phyloP scores from a whole-genome alignment of 53 echinoderm and acorn worm genomes.

The Pentamera pediparva region DNA sequence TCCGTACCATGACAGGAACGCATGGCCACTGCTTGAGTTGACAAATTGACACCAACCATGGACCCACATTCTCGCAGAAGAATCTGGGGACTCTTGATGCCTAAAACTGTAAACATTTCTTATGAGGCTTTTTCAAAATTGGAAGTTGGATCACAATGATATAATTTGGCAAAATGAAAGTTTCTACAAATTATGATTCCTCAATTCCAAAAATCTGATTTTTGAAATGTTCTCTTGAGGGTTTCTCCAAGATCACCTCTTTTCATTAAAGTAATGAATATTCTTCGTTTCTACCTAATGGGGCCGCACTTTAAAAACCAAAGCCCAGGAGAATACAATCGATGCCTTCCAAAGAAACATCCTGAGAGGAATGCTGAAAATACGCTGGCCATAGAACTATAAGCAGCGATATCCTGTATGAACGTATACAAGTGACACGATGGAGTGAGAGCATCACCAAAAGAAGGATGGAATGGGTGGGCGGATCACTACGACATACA shows the following conservation, averaged over 20 bases:
- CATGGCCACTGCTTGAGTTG: slow-evolving; percentile 4
- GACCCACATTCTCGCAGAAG: slow-evolving; percentile 1
- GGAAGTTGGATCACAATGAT: slow-evolving; percentile 2
- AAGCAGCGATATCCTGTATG: too few species aligned
- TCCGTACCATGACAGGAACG: slow-evolving; percentile 23
- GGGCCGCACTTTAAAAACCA: slow-evolving; percentile 1
- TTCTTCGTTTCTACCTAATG: background rate
- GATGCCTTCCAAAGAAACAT: too few species aligned
- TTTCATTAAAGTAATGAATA: too few species aligned
- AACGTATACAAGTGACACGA: too few species aligned
- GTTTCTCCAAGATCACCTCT: too few species aligned
- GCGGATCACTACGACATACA: too few species aligned
- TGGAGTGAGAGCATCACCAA: too few species aligned
- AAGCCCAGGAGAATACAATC: too few species aligned
- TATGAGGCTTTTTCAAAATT: background rate
- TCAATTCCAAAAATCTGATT: background rate
- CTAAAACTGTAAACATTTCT: background rate
- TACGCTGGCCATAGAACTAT: too few species aligned
- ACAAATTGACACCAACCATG: background rate
- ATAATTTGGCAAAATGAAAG: background rate
- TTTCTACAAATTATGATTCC: background rate
- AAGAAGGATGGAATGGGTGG: too few species aligned
- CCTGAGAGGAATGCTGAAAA: too few species aligned
- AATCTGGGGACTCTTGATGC: background rate
- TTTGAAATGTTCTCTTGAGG: background rate